A percentile compares a stretch with the other conserved stretches of the same genome.
phyloP scores from a whole-genome alignment of 2,113 vertebrate genomes.

The Syngnathus scovelli region DNA sequence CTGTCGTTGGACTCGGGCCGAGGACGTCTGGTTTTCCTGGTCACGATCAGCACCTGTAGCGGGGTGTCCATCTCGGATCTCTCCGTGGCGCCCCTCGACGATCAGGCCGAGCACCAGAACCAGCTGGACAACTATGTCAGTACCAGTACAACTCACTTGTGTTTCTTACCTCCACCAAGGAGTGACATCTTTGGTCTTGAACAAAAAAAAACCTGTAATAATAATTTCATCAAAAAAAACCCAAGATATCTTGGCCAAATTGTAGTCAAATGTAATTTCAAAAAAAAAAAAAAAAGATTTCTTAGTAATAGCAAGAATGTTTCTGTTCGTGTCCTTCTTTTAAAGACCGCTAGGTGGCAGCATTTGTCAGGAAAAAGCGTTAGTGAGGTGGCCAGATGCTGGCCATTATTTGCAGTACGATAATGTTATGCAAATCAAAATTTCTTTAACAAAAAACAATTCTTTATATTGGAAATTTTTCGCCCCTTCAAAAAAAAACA shows the following conservation, averaged over 20 bases:
- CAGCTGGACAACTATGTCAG: conserved; percentile 80
- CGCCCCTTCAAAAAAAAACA: too few species aligned
- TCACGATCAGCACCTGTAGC: conserved; percentile 71
- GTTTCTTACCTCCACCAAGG: background rate
- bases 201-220: too few species aligned
- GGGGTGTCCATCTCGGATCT: conserved; percentile 86
- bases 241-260: too few species aligned
- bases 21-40: conserved; percentile 75
- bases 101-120: conserved; percentile 71
- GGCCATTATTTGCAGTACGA: background rate
- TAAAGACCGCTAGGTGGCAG: conserved; percentile 37
- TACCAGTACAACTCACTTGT: background rate
- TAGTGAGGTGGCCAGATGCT: background rate
- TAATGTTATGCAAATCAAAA: background rate
- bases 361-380: conserved; percentile 2
- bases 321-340: background rate
- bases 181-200: too few species aligned
- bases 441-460: background rate
- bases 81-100: conserved; percentile 79
- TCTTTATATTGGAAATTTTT: background rate
- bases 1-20: conserved; percentile 44
- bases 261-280: background rate
- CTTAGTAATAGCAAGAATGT: too few species aligned
- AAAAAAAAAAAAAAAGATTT: background rate
- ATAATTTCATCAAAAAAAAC: too few species aligned